Evolutionary conservation across 1,140 invertebrate genomes (phyloP), one percentile per base, ranked within the genome.

Genomic region (Colletes gigas): DNA sequence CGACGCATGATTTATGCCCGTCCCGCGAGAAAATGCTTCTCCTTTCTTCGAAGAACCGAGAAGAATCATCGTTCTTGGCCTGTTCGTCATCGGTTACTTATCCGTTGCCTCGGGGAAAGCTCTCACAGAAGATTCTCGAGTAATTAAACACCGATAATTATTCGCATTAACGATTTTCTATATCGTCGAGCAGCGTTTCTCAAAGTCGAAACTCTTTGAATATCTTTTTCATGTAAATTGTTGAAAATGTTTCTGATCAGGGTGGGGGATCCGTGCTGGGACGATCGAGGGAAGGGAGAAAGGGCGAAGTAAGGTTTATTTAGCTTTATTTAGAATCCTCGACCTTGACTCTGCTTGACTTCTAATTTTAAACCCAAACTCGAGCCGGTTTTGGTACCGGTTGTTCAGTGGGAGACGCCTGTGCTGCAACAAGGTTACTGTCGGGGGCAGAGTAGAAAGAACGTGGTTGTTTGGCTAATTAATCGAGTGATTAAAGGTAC

Each of bases 321-420:
- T 90, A 86, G 86, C 83, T 30, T 30, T 9, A 9, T 47, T 83
- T 79, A 83, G 72, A 85, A 84, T 83, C 30, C 74, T 55, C 83
- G 88, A 85, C 89, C 89, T 91, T 90, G 88, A 88, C 70, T 67
- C 39, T 84, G 55, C 74, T 82, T 74, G 62, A 59, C 79, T 90
- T 87, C 90, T 91, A 91, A 92, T 90, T 91, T 92, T 90, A 91
- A 55, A 91, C 85, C 90, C 85, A 89, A 90, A 89, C 85, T 78
- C 76, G 88, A 90, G 85, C 90, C 91, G 91, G 90, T 92, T 91
- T 87, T 89, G 80, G 83, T 85, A 87, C 79, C 82, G 83, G 86
- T 83, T 82, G 84, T 78, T 78, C 77, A 60, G 76, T 72, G 73
- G 72, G 80, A 74, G 76, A 44, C 14, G 30, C 30, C 12, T 17